These are phyloP conservation scores for Heliangelus exortis DNA, from an alignment of 2,797 vertebrate species.

Conservation along the genomic window DNA sequence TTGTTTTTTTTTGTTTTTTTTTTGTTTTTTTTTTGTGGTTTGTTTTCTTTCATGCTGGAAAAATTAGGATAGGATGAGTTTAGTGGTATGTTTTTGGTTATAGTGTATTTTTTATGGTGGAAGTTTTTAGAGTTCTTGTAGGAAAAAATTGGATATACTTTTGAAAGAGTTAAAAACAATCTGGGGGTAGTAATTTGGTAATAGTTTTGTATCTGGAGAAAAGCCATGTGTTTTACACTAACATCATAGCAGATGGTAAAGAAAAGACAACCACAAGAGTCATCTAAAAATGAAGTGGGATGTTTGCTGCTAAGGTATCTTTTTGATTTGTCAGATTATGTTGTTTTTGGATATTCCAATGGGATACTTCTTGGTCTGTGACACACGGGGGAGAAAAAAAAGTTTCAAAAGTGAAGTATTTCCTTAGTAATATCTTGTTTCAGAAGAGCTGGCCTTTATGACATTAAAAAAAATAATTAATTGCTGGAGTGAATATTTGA, in stretches of 20 bases:
- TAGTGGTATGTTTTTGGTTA: background rate
- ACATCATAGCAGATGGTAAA: background rate
- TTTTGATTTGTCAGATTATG: background rate
- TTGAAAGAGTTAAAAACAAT: background rate
- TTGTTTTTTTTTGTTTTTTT: no score
- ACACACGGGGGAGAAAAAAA: background rate
- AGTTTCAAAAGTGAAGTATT: background rate
- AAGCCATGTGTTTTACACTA: background rate
- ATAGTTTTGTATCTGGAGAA: background rate
- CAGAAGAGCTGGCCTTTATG: background rate
- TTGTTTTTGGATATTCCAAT: background rate
- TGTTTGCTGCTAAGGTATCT: background rate
- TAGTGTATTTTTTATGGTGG: background rate
- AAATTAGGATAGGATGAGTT: background rate
- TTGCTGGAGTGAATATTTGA: conserved; percentile 1
- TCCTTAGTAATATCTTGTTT: conserved; percentile 6
- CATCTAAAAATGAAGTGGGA: background rate
- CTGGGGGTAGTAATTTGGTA: background rate
- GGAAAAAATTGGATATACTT: background rate
- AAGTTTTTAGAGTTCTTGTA: background rate
- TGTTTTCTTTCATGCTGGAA: background rate
- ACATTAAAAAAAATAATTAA: background rate
- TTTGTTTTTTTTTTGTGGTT: background rate
- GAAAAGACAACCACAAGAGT: background rate
- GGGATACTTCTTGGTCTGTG: background rate